Base-by-base conservation (phyloP, 2,113 vertebrate species). In the Scytalopus superciliaris region DNA sequence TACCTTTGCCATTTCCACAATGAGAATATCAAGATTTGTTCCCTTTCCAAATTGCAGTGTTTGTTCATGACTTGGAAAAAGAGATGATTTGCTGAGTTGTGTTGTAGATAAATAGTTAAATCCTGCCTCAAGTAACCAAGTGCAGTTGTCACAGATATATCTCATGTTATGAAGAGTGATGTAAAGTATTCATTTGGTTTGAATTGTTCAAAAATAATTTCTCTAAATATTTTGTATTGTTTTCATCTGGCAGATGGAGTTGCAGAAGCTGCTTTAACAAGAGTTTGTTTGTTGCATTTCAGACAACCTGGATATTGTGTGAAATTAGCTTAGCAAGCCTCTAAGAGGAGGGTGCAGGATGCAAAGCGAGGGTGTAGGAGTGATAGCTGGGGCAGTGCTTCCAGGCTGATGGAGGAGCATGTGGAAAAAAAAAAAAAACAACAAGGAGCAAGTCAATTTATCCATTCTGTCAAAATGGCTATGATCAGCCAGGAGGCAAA, bases 401-500 rank as follows among this genome's bases (percentile, higher is more conserved):
- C 53, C 67, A 92, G 75, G 55, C 82, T 95, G 79, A 59, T 62
- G 62, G 63, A 84, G 63, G 80, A 83, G 63, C 19, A 60, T 23
- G 74, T 73, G 92, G 66, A 11, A 28, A 66, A 64, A 59, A 66
- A 64, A 59, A 53, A 64, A 52, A n/a, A 25, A 15, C 9, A 82
- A 18, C 49, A 91, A 72, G 56, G 90, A 95, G 87, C 91, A 91
- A 95, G 75, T 96, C 45, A 79, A 80, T 96, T 96, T 96, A 90
- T 95, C 90, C 37, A 2, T 91, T 87, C 95, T 97, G 96, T 97
- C 94, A 96, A 95, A 96, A 87, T 95, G 95, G 89, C 93, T 97
- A 35, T 1, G 7, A 96, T 96, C 94, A 96, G 93, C 95, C 95
- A 95, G 95, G 94, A 97, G 96, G 94, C 94, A 96, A 96, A 96